phyloP scores from a whole-genome alignment of 2,797 vertebrate species.

The Thamnophis elegans region DNA sequence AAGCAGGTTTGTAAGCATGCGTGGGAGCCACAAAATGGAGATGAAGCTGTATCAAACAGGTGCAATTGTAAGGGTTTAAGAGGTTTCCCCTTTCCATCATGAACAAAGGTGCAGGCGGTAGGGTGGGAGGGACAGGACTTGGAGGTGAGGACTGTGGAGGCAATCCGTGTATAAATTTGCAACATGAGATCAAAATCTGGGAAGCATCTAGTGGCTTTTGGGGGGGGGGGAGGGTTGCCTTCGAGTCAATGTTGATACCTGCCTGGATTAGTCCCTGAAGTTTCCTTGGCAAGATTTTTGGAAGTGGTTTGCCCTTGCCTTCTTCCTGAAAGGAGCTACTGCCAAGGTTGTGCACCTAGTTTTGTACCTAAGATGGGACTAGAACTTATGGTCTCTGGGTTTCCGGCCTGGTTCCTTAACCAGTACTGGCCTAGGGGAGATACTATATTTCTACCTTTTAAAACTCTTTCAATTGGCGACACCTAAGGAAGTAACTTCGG shows the following conservation, averaged over 20 bases:
- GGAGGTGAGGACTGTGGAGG: background rate
- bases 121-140: conserved; percentile 22
- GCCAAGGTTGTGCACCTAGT: background rate
- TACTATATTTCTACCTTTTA: background rate
- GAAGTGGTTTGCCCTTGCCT: background rate
- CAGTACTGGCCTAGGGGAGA: background rate
- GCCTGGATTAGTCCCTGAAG: background rate
- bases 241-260: background rate
- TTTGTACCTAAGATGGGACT: background rate
- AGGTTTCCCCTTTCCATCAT: background rate
- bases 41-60: conserved; percentile 28
- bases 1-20: conserved; percentile 54
- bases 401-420: background rate
- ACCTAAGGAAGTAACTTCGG: background rate
- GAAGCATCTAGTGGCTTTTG: background rate
- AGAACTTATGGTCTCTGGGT: background rate
- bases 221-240: rapidly evolving
- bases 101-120: conserved; percentile 20
- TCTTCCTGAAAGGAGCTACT: background rate
- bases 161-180: background rate
- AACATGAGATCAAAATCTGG: background rate
- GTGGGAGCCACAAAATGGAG: conserved; percentile 29
- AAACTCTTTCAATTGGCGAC: background rate
- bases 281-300: background rate
- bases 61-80: background rate